phyloP scores from a whole-genome alignment of 2,888 invertebrate genomes.

The Conistra vaccinii region DNA sequence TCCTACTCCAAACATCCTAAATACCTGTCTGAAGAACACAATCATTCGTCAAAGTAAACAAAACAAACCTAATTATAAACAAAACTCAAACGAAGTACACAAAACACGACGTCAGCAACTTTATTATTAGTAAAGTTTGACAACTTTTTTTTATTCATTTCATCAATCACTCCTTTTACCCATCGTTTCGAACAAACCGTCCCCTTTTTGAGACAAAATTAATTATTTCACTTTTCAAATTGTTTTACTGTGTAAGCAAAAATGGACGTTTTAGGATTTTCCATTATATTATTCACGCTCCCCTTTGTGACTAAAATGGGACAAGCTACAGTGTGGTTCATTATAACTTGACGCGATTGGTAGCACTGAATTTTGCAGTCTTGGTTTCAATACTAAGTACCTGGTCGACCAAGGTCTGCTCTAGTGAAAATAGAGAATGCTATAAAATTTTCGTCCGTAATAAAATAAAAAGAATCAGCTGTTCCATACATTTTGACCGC shows the following conservation, averaged over 20 bases:
- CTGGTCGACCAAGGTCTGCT: too few relatives aligned
- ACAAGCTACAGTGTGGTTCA: too few relatives aligned
- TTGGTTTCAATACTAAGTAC: too few relatives aligned
- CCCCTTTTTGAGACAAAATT: slow-evolving; percentile 56
- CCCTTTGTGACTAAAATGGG: too few relatives aligned
- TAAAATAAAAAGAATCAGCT: too few relatives aligned
- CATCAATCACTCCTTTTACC: slow-evolving; percentile 54
- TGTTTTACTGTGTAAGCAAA: slow-evolving; percentile 58
- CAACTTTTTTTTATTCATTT: slow-evolving; percentile 48
- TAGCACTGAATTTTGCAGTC: too few relatives aligned
- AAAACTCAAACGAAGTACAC: slow-evolving; percentile 23
- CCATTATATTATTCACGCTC: slow-evolving; percentile 47
- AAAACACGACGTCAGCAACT: slow-evolving; percentile 49
- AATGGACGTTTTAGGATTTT: slow-evolving; percentile 19
- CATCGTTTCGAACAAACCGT: slow-evolving; percentile 27
- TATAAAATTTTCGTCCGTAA: too few relatives aligned
- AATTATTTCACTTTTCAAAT: slow-evolving; percentile 61
- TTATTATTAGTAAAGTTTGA: slow-evolving; percentile 56
- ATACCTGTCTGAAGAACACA: background rate
- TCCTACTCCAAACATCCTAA: background rate
- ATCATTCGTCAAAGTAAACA: slow-evolving; percentile 12
- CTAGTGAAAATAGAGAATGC: too few relatives aligned
- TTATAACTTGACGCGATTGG: too few relatives aligned
- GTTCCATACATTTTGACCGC: too few relatives aligned
- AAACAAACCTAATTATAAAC: slow-evolving; percentile 12